Conservation (phyloP, 2,113 vertebrate species). For the Cynopterus brachyotis region DNA sequence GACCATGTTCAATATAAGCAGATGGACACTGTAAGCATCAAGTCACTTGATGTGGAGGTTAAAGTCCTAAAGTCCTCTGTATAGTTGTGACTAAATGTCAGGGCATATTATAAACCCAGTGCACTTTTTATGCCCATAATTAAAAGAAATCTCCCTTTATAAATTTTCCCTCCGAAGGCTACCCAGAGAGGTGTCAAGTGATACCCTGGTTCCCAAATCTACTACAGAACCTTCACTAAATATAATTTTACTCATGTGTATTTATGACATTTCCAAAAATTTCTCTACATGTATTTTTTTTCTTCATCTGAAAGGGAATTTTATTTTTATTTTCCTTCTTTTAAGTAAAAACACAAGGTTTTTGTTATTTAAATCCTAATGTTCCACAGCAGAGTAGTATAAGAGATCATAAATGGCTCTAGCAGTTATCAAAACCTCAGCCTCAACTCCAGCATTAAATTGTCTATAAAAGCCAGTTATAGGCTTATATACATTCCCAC, state of each 20-base stretch:
- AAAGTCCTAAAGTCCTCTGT: too few species aligned
- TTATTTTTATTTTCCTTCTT: slow-evolving; percentile 66
- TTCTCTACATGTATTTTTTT: slow-evolving; percentile 24
- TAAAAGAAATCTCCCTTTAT: slow-evolving; percentile 47
- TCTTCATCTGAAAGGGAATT: slow-evolving; percentile 44
- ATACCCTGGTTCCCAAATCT: slow-evolving; percentile 15
- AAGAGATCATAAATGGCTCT: slow-evolving; percentile 69
- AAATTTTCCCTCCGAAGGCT: background rate
- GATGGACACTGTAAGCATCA: background rate
- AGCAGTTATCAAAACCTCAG: slow-evolving; percentile 68
- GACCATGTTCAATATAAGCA: background rate
- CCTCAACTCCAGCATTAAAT: slow-evolving; percentile 67
- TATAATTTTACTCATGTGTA: slow-evolving; percentile 40
- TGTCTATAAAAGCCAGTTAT: slow-evolving; percentile 73
- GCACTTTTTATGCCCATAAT: background rate
- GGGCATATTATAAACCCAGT: background rate
- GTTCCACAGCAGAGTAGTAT: slow-evolving; percentile 65
- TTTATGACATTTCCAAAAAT: slow-evolving; percentile 49
- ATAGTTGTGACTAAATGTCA: background rate
- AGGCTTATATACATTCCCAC: slow-evolving; percentile 49
- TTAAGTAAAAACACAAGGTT: slow-evolving; percentile 65
- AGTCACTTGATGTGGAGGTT: background rate
- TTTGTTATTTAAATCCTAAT: slow-evolving; percentile 72
- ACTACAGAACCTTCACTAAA: slow-evolving; percentile 32
- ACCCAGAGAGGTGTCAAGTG: background rate